phyloP scores from a whole-genome alignment of 2,113 vertebrate species.

The Alces alces region DNA sequence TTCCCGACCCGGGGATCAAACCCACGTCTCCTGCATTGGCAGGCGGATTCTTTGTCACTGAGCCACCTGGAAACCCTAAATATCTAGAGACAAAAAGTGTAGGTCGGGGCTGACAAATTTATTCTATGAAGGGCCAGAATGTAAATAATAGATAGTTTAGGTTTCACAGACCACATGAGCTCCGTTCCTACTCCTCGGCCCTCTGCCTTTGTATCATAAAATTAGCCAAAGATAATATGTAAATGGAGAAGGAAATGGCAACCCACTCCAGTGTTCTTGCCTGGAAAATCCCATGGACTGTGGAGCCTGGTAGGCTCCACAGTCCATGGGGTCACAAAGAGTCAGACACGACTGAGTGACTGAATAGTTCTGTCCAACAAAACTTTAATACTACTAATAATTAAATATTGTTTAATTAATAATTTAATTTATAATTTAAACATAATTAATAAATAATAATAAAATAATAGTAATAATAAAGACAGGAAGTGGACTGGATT shows the following conservation, averaged over 20 bases:
- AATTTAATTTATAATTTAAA: too few relatives aligned
- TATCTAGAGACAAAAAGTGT: background rate
- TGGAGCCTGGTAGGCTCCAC: too few relatives aligned
- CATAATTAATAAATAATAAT: too few relatives aligned
- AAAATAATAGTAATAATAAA: background rate
- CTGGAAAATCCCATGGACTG: too few relatives aligned
- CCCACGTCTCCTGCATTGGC: background rate
- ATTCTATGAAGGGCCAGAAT: background rate
- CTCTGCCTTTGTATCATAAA: background rate
- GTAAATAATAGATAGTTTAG: background rate
- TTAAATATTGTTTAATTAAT: too few relatives aligned
- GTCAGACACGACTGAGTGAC: too few relatives aligned
- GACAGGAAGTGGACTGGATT: background rate
- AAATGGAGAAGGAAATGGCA: background rate
- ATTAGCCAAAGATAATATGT: background rate
- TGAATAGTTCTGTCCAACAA: background rate
- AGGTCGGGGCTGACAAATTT: background rate
- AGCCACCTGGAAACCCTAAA: background rate
- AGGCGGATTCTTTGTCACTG: background rate
- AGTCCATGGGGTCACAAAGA: too few relatives aligned
- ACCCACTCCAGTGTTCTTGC: too few relatives aligned
- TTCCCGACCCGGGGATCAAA: background rate
- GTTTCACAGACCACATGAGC: fast-evolving
- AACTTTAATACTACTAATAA: background rate
- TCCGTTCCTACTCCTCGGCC: background rate